Evolutionary conservation across 1,140 invertebrate species (phyloP).

Genomic region (Vanessa tameamea): DNA sequence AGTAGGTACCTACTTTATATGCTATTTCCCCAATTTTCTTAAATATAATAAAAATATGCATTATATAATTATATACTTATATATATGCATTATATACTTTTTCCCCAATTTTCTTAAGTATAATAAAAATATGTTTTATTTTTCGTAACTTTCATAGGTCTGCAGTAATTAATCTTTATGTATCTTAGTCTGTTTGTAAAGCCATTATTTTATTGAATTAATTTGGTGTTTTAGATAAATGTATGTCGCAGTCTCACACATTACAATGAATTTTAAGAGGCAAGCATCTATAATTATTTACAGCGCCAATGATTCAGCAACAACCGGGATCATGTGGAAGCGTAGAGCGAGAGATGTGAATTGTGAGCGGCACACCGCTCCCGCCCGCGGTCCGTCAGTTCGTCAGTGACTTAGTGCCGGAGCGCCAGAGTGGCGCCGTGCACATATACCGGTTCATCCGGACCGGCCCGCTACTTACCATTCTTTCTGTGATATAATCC

Average conservation of each 20-base stretch:
- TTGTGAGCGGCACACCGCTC: neutral
- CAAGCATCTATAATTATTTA: neutral
- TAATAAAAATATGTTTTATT: too few relatives aligned
- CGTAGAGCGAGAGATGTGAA: slow-evolving; percentile 26
- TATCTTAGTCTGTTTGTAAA: too few relatives aligned
- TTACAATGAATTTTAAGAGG: neutral
- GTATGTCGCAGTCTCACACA: neutral
- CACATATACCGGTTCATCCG: neutral
- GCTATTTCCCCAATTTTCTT: too few relatives aligned
- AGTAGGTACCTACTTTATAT: too few relatives aligned
- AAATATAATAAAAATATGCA: too few relatives aligned
- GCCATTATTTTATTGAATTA: neutral
- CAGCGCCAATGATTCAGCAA: slow-evolving; percentile 32
- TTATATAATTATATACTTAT: too few relatives aligned
- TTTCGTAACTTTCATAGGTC: too few relatives aligned
- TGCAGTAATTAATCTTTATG: too few relatives aligned
- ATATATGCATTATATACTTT: too few relatives aligned
- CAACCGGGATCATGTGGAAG: slow-evolving; percentile 26
- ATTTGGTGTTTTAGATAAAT: neutral
- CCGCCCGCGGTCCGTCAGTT: slow-evolving; percentile 1
- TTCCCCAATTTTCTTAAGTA: too few relatives aligned
- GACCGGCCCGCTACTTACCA: slow-evolving; percentile 24
- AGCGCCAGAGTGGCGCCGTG: slow-evolving; percentile 19
- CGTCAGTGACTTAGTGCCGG: slow-evolving; percentile 21
- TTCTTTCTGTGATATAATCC: slow-evolving; percentile 39